Percentiles rank a stretch among this genome's conserved stretches.
Conservation (phyloP, 1,140 invertebrate species). For the Lordiphosa collinella region DNA sequence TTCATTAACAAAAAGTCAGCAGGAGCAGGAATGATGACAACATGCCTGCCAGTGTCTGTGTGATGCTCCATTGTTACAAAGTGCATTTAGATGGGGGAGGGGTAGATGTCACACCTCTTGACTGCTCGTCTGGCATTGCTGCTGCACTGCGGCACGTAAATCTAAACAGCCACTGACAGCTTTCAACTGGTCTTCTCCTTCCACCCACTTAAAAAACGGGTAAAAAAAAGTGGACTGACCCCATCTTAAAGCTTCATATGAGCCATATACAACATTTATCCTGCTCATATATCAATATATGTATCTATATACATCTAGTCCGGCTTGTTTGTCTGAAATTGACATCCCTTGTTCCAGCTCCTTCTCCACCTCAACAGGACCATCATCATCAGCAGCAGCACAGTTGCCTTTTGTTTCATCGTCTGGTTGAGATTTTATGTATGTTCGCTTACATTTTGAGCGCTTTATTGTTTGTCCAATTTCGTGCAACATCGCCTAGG, state of each 20-base stretch:
- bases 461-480: conserved; percentile 73
- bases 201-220: conserved; percentile 48
- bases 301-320: conserved; percentile 18
- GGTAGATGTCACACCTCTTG: conserved; percentile 39
- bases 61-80: conserved; percentile 70
- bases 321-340: conserved; percentile 72
- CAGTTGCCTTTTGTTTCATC: conserved; percentile 58
- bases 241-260: conserved; percentile 56
- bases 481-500: conserved; percentile 54
- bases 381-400: conserved; percentile 20
- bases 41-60: conserved; percentile 32
- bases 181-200: conserved; percentile 48
- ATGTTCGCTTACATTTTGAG: conserved; percentile 64
- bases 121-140: conserved; percentile 58
- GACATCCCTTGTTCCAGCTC: conserved; percentile 47
- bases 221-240: conserved; percentile 35
- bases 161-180: conserved; percentile 75
- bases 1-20: conserved; percentile 75
- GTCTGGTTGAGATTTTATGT: conserved; percentile 65
- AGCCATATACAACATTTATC: conserved; percentile 37
- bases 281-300: conserved; percentile 57
- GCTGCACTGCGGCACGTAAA: conserved; percentile 75
- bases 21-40: conserved; percentile 52
- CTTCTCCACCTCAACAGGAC: conserved; percentile 10
- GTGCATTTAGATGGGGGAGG: conserved; percentile 37